These are phyloP conservation scores for Pandemis cinnamomeana DNA, from an alignment of 2,888 invertebrate genomes.

Conservation along the genomic window DNA sequence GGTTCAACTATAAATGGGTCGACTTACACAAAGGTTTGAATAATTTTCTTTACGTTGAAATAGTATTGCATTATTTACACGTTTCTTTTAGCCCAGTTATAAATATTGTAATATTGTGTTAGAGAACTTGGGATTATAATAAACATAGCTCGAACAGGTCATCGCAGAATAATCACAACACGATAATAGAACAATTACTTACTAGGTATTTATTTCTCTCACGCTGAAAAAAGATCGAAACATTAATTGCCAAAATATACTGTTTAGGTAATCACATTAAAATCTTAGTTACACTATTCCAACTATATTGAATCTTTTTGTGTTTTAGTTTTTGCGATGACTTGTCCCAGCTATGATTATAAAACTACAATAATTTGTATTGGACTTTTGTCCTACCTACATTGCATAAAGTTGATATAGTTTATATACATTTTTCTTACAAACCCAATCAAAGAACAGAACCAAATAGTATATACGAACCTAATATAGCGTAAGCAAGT, in stretches of 20 bases:
- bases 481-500: constrained; percentile 43
- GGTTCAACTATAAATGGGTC: constrained; percentile 66
- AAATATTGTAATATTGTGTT: background rate
- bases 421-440: background rate
- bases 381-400: background rate
- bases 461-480: constrained; percentile 33
- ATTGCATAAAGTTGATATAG: background rate
- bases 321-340: background rate
- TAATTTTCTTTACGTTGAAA: constrained; percentile 1
- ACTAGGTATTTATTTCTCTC: too few species aligned
- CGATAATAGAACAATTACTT: too few species aligned
- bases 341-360: background rate
- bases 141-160: too few species aligned
- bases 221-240: too few species aligned
- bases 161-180: too few species aligned
- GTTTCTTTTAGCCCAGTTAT: background rate
- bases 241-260: too few species aligned
- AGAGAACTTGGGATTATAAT: background rate
- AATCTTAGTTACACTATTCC: too few species aligned
- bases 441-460: constrained; percentile 38
- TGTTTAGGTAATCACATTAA: too few species aligned
- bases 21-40: constrained; percentile 40
- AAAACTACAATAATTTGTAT: background rate
- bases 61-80: background rate
- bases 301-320: background rate